Conservation (phyloP, 2,888 invertebrate genomes). For the Synergus umbraculus region DNA sequence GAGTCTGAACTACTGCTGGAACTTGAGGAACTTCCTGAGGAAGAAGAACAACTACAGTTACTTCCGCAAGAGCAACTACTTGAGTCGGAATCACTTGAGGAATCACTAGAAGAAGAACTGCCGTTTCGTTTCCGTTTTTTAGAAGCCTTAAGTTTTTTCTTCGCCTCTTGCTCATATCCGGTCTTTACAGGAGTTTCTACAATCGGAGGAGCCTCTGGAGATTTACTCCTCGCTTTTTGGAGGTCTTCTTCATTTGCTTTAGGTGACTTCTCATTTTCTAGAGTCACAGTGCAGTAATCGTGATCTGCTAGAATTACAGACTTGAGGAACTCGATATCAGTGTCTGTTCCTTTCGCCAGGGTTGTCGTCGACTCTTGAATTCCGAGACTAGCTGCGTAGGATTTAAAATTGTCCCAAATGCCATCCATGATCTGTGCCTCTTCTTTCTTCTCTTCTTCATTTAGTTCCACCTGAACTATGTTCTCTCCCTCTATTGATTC, state of each 20-base stretch:
- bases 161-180: constrained; percentile 66
- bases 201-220: constrained; percentile 1
- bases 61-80: constrained; percentile 89
- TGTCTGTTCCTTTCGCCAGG: constrained; percentile 50
- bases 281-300: constrained; percentile 82
- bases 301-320: constrained; percentile 81
- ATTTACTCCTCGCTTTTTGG: constrained; percentile 43
- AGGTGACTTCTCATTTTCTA: constrained; percentile 58
- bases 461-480: constrained; percentile 67
- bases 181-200: constrained; percentile 52
- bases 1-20: constrained; percentile 81
- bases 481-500: constrained; percentile 48
- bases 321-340: constrained; percentile 63
- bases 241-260: constrained; percentile 43
- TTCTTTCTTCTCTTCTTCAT: constrained; percentile 78
- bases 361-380: constrained; percentile 62
- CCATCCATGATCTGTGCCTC: constrained; percentile 83
- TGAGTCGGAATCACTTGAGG: constrained; percentile 87
- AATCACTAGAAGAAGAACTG: constrained; percentile 85
- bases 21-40: constrained; percentile 82
- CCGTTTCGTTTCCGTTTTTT: constrained; percentile 74
- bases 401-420: constrained; percentile 88
- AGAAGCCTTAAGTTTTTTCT: constrained; percentile 67
- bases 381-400: constrained; percentile 85
- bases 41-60: constrained; percentile 89